Evolutionary conservation across 2,888 invertebrate genomes (phyloP).

Genomic region (Geophilus truncorum): DNA sequence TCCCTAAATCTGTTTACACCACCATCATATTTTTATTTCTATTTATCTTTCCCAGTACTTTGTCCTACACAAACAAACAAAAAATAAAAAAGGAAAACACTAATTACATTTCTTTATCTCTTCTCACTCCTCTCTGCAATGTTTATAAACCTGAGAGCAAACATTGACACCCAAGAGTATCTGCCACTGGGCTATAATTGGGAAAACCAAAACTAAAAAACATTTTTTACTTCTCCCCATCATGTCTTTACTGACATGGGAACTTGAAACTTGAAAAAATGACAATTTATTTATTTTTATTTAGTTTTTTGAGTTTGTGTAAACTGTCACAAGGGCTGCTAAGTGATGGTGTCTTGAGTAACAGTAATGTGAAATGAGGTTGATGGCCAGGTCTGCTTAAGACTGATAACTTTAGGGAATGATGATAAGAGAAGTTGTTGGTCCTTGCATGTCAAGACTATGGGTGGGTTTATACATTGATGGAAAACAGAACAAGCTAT

Average conservation of each 20-base stretch:
- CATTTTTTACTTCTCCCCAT: neutral
- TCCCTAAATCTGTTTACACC: neutral
- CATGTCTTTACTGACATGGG: neutral
- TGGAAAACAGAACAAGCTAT: neutral
- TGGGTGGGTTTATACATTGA: neutral
- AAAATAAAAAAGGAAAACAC: neutral
- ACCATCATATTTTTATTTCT: neutral
- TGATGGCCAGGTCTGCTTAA: neutral
- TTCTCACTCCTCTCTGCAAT: neutral
- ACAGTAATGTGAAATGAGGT: neutral
- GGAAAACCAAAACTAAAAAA: neutral
- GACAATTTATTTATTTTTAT: neutral
- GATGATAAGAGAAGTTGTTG: neutral
- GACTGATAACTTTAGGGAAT: neutral
- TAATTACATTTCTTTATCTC: slow-evolving; percentile 1
- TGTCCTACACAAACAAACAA: neutral
- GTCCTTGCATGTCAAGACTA: neutral
- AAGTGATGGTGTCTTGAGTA: no score
- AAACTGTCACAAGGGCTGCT: neutral
- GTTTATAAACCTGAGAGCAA: neutral
- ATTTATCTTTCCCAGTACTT: no score
- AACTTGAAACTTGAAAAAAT: neutral
- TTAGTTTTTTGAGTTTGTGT: neutral
- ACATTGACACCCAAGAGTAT: neutral
- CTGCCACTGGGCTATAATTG: slow-evolving; percentile 2